phyloP scores from a whole-genome alignment of 2,888 invertebrate species.

The Folsomia manolachei region DNA sequence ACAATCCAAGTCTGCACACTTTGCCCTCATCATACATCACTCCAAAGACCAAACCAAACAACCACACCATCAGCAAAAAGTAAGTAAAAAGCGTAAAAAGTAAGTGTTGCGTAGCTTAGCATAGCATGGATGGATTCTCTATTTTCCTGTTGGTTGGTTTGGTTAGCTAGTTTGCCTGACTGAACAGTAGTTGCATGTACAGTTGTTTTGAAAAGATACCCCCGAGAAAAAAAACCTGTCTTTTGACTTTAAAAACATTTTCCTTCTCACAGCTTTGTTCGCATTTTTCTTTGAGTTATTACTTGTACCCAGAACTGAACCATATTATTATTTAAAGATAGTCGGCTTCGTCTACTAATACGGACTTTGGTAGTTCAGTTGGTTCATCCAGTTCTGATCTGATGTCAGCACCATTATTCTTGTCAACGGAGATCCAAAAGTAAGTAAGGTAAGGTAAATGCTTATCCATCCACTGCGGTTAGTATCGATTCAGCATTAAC shows the following conservation, averaged over 20 bases:
- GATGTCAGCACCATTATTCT: not conserved
- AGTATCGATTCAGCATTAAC: no score
- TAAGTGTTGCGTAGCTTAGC: not conserved
- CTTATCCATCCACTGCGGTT: no score
- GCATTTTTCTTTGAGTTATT: not conserved
- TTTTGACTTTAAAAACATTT: constrained; percentile 14
- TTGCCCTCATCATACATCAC: not conserved
- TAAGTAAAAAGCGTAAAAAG: not conserved
- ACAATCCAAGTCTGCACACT: not conserved
- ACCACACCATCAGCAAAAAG: no score
- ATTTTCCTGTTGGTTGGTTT: not conserved
- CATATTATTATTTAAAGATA: no score
- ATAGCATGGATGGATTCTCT: not conserved
- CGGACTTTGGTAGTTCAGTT: no score
- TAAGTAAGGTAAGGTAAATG: no score
- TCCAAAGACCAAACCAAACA: not conserved
- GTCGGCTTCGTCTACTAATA: no score
- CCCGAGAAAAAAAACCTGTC: constrained; percentile 4
- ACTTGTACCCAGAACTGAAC: not conserved
- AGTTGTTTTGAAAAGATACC: not conserved
- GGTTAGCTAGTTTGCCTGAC: no score
- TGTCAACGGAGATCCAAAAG: not conserved
- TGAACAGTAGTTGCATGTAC: no score
- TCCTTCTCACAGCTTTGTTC: not conserved
- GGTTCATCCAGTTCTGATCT: not conserved